phyloP scores from a whole-genome alignment of 1,140 invertebrate genomes.

The Dryas iulia region DNA sequence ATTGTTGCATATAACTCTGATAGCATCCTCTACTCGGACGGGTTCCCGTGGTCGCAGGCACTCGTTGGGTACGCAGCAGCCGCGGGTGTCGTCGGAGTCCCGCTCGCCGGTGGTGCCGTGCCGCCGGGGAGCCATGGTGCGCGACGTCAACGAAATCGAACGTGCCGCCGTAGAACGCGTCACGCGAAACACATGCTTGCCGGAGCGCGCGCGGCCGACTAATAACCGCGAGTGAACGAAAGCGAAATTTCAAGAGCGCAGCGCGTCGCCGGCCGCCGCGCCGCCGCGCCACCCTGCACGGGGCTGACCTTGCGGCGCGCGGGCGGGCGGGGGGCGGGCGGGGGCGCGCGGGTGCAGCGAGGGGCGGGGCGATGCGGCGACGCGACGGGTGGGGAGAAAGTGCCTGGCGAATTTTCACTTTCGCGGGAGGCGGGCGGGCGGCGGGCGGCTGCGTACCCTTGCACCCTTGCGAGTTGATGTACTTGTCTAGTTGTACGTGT shows the following conservation, averaged over 20 bases:
- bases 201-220: slow-evolving; percentile 79
- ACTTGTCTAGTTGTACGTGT: too few relatives aligned
- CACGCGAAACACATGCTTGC: slow-evolving; percentile 72
- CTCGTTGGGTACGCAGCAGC: slow-evolving; percentile 92
- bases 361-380: slow-evolving; percentile 62
- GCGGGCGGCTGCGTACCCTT: slow-evolving; percentile 14
- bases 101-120: slow-evolving; percentile 74
- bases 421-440: slow-evolving; percentile 54
- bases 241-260: slow-evolving; percentile 81
- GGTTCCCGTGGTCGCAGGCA: slow-evolving; percentile 89
- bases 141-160: slow-evolving; percentile 69
- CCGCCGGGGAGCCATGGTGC: slow-evolving; percentile 75
- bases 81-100: slow-evolving; percentile 71
- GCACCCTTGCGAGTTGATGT: background rate
- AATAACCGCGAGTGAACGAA: slow-evolving; percentile 79
- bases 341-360: slow-evolving; percentile 58
- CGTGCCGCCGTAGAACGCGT: slow-evolving; percentile 59
- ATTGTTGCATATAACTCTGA: slow-evolving; percentile 97
- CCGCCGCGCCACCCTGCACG: slow-evolving; percentile 60
- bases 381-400: slow-evolving; percentile 73
- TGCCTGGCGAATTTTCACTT: slow-evolving; percentile 76
- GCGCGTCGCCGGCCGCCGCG: slow-evolving; percentile 70
- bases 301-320: slow-evolving; percentile 70
- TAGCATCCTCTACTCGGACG: slow-evolving; percentile 83
- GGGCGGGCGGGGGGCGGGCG: slow-evolving; percentile 61